These are phyloP conservation scores for Anarrhichthys ocellatus DNA, from an alignment of 2,113 vertebrate species.

Conservation along the genomic window DNA sequence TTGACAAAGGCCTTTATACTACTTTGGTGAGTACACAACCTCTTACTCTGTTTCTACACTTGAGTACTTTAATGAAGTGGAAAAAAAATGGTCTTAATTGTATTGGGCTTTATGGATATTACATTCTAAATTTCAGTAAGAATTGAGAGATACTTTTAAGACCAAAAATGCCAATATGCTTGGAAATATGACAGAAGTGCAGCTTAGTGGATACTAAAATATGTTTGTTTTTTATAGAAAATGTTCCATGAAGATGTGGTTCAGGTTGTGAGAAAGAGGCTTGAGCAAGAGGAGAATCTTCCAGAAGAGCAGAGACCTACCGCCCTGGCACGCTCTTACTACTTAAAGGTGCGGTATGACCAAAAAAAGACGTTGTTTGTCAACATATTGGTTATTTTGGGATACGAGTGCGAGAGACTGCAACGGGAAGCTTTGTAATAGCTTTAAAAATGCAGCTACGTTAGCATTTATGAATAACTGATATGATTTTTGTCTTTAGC, in stretches of 20 bases:
- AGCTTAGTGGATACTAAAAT: neutral
- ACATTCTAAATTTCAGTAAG: neutral
- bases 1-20: constrained; percentile 89
- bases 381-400: neutral
- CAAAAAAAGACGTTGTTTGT: neutral
- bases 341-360: constrained; percentile 79
- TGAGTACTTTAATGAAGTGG: too few species aligned
- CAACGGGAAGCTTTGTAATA: neutral
- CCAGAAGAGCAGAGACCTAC: constrained; percentile 83
- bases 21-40: constrained; percentile 84
- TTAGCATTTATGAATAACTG: neutral
- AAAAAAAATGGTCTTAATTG: neutral
- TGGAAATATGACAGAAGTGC: too few species aligned
- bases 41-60: neutral
- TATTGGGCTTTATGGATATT: neutral
- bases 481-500: constrained; percentile 72
- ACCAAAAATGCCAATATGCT: neutral
- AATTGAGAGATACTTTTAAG: neutral
- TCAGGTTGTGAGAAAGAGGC: constrained; percentile 78
- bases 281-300: constrained; percentile 81
- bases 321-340: constrained; percentile 84
- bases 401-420: neutral
- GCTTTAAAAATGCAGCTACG: neutral
- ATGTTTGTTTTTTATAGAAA: constrained; percentile 72
- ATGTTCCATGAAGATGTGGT: constrained; percentile 87